phyloP scores from a whole-genome alignment of 2,797 vertebrate genomes.

The Hippopotamyrus pictus region DNA sequence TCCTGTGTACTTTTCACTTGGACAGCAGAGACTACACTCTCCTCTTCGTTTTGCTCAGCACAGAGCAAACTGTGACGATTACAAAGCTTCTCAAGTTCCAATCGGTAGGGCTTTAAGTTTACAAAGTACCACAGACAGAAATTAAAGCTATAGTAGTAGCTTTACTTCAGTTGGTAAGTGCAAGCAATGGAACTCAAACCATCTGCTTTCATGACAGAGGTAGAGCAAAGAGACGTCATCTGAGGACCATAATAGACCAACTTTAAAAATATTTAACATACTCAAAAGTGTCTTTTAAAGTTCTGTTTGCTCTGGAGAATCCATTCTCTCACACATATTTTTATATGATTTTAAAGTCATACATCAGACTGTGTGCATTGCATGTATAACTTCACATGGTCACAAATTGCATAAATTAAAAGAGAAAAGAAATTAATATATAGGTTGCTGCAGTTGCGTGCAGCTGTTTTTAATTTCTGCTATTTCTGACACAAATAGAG shows the following conservation, averaged over 20 bases:
- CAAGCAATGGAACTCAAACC: background rate
- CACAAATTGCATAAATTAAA: background rate
- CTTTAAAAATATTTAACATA: background rate
- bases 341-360: background rate
- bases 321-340: background rate
- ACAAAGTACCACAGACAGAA: background rate
- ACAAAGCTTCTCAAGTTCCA: background rate
- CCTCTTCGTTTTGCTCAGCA: background rate
- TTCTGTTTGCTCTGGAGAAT: background rate
- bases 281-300: background rate
- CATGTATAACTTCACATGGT: background rate
- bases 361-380: background rate
- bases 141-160: background rate
- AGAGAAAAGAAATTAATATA: background rate
- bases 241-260: background rate
- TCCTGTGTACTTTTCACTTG: background rate
- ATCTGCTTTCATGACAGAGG: background rate
- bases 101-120: background rate
- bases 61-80: background rate
- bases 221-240: background rate
- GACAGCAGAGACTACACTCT: background rate
- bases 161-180: background rate
- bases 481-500: background rate
- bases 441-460: background rate
- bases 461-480: background rate